Evolutionary conservation across 1,140 invertebrate species (phyloP).

Genomic region (Branchinecta lynchi): DNA sequence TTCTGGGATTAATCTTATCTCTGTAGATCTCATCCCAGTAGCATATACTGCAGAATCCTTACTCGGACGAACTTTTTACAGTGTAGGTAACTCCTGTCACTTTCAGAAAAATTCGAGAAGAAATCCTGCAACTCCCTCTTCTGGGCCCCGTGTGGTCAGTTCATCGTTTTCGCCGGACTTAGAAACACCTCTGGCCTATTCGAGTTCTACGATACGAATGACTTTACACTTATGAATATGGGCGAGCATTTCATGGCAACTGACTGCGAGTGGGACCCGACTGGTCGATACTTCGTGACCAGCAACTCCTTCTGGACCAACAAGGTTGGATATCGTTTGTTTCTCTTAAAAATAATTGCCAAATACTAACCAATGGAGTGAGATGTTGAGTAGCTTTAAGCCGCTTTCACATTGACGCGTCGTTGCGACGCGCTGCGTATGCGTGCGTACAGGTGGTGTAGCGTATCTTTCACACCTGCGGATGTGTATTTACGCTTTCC

Average conservation of each 20-base stretch:
- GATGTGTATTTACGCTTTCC: no score
- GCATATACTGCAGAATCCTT: no score
- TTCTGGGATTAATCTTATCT: no score
- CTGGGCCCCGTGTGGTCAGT: slow-evolving; percentile 87
- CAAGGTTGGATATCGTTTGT: slow-evolving; percentile 41
- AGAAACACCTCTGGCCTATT: slow-evolving; percentile 69
- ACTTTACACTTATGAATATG: slow-evolving; percentile 83
- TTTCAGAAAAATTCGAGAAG: slow-evolving; percentile 66
- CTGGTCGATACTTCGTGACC: slow-evolving; percentile 89
- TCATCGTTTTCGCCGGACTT: slow-evolving; percentile 77
- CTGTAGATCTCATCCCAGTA: no score
- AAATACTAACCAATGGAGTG: no score
- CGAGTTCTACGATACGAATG: slow-evolving; percentile 88
- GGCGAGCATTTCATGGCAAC: slow-evolving; percentile 87
- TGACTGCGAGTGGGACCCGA: slow-evolving; percentile 98
- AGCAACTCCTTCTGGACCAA: slow-evolving; percentile 89
- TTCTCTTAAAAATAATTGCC: no score
- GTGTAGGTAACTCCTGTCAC: slow-evolving; percentile 19
- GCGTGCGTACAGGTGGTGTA: no score
- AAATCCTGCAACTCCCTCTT: slow-evolving; percentile 84
- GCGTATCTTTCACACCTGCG: no score
- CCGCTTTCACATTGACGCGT: no score
- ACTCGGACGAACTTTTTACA: no score
- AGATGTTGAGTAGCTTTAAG: no score
- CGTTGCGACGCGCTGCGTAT: no score